phyloP scores from a whole-genome alignment of 2,888 invertebrate species.

The Diadegma fenestrale region DNA sequence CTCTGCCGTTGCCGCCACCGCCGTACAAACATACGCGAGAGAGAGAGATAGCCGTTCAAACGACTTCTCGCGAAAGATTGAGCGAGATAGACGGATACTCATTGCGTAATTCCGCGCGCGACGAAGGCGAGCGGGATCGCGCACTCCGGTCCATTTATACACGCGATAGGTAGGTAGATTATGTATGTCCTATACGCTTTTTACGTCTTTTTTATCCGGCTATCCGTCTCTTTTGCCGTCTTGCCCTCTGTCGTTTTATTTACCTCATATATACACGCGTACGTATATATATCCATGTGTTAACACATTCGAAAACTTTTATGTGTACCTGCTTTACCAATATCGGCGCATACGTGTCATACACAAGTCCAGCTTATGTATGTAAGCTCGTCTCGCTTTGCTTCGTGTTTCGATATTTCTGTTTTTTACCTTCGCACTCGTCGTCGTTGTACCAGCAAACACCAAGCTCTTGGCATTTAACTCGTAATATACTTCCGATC shows the following conservation, averaged over 20 bases:
- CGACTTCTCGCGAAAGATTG: slow-evolving; percentile 73
- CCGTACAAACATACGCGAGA: not conserved
- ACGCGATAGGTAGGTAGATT: slow-evolving; percentile 73
- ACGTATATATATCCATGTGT: slow-evolving; percentile 3
- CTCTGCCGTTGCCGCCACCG: slow-evolving; percentile 17
- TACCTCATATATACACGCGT: not conserved
- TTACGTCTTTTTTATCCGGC: slow-evolving; percentile 65
- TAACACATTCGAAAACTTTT: too few species aligned
- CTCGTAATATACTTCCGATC: slow-evolving; percentile 80
- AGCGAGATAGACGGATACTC: slow-evolving; percentile 71
- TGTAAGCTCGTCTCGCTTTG: slow-evolving; percentile 57
- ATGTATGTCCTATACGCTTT: slow-evolving; percentile 68
- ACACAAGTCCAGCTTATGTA: slow-evolving; percentile 8
- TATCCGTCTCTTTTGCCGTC: slow-evolving; percentile 60
- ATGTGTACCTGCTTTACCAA: not conserved
- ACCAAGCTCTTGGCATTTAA: slow-evolving; percentile 75
- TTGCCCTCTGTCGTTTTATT: slow-evolving; percentile 44
- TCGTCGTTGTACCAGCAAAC: slow-evolving; percentile 51
- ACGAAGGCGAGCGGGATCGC: slow-evolving; percentile 83
- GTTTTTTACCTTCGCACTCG: slow-evolving; percentile 39
- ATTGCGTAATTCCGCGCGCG: slow-evolving; percentile 82
- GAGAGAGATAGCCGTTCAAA: slow-evolving; percentile 4
- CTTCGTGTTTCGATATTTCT: slow-evolving; percentile 31
- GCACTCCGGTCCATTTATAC: slow-evolving; percentile 81
- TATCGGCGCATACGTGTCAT: not conserved